Base-by-base conservation (phyloP, 2,888 invertebrate species). In the Diarsia rubi region DNA sequence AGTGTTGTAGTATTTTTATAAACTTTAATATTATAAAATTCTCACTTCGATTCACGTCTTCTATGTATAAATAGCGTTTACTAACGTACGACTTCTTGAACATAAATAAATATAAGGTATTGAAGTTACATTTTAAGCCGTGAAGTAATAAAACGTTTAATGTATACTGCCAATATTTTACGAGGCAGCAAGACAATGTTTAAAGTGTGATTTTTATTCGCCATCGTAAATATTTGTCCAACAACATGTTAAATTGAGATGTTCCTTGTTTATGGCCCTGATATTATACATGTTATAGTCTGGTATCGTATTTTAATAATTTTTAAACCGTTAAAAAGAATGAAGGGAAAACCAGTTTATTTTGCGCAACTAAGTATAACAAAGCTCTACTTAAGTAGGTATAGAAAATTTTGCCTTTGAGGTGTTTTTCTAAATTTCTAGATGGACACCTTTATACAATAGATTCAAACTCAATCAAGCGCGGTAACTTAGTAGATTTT, bases 141-240 rank as follows among this genome's bases (percentile, higher is more conserved):
- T 31, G 16, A 37, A 37, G 70, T 64, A 82, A 84, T 86, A 86
- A 86, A 86, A 77, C 75, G 12, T 60, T 71, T 62, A 59, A 73
- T 69, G 21, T 69, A 71, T 77, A 11, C 47, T 52, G 27, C 37
- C 47, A 67, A 67, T 68, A 75, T 79, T 85, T 84, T 73, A 86
- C 45, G 82, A 74, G 69, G 60, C 67, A 75, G 16, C 45, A 54
- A 73, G 44, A 69, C 52, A 75, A 44, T 44, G 63, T 64, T 57
- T 57, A 31, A 69, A 68, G 69, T 75, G 79, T 75, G 71, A 82
- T 70, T 86, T 86, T 84, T 80, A 86, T 86, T 71, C 65, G 49
- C 9, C 16, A 49, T 75, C 82, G 76, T 84, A 82, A 82, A 84
- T 75, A 73, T 76, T 73, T 64, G 42, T 73, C 49, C 21, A 65